Conservation (phyloP, 53 echinoderm and acorn worm species). For the Pentamera pediparva region DNA sequence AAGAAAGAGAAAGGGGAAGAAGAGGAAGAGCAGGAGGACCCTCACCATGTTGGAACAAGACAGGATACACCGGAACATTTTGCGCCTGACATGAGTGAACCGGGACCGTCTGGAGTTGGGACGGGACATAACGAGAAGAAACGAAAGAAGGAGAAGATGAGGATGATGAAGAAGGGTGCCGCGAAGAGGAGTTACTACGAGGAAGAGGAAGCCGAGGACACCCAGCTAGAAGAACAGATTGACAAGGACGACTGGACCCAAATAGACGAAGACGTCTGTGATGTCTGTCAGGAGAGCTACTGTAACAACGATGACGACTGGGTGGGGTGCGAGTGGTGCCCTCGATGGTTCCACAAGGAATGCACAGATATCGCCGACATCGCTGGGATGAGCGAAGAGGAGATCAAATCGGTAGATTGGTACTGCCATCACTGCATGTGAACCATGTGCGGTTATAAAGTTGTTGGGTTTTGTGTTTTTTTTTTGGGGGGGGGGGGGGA, state of each 20-base stretch:
- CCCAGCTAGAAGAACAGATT: background rate
- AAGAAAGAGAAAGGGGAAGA: background rate
- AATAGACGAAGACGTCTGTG: conserved; percentile 3
- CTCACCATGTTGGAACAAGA: too few species aligned
- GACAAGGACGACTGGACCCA: background rate
- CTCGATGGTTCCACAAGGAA: conserved; percentile 30
- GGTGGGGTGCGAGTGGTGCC: conserved; percentile 30
- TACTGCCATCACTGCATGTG: conserved; percentile 10
- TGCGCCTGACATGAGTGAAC: too few species aligned
- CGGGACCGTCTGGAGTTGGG: too few species aligned
- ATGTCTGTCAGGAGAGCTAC: background rate
- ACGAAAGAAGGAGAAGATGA: conserved; percentile 5
- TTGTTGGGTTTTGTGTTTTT: background rate
- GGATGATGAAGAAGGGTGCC: background rate
- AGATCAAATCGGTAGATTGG: conserved; percentile 13
- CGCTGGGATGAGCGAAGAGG: conserved; percentile 15
- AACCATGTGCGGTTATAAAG: background rate
- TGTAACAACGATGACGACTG: conserved; percentile 2
- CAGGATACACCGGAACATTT: too few species aligned
- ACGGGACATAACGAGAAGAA: background rate
- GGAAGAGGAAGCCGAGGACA: background rate
- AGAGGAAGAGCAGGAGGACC: background rate
- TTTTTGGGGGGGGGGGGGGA: background rate
- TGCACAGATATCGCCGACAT: conserved; percentile 30
- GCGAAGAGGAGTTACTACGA: background rate